Conservation (phyloP, 2,797 vertebrate species). For the Pithecia hirsuta region DNA sequence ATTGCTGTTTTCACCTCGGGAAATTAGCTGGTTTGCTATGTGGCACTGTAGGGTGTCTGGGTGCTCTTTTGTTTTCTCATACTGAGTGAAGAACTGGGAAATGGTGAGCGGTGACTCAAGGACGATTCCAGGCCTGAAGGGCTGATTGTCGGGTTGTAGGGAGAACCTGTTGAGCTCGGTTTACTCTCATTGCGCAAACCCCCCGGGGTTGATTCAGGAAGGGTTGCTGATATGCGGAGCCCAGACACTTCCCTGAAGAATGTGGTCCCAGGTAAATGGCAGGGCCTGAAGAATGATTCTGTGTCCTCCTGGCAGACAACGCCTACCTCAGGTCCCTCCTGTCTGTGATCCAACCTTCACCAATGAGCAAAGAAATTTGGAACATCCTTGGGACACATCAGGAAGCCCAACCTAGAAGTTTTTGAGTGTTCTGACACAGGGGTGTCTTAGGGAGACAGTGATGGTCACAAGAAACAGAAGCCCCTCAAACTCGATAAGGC, state of each 20-base stretch:
- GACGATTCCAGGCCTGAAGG: background rate
- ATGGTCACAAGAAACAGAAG: background rate
- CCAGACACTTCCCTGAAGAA: background rate
- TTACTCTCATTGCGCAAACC: background rate
- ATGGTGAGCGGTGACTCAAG: background rate
- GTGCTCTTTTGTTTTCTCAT: background rate
- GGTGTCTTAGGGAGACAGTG: background rate
- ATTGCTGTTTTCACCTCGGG: background rate
- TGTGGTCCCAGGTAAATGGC: background rate
- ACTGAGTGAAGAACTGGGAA: background rate
- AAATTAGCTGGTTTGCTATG: background rate
- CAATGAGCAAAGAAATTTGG: background rate
- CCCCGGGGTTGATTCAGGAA: background rate
- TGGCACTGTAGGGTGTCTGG: background rate
- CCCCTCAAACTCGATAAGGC: background rate
- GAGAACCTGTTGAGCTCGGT: too few species aligned
- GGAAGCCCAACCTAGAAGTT: background rate
- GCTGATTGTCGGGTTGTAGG: too few species aligned
- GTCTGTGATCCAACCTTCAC: background rate
- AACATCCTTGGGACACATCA: background rate
- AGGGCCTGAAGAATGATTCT: background rate
- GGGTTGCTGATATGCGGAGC: background rate
- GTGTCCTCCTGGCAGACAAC: background rate
- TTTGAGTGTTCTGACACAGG: background rate
- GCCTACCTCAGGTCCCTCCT: background rate